These are phyloP conservation scores for Notodonta dromedarius DNA, from an alignment of 2,888 invertebrate species.

Conservation along the genomic window DNA sequence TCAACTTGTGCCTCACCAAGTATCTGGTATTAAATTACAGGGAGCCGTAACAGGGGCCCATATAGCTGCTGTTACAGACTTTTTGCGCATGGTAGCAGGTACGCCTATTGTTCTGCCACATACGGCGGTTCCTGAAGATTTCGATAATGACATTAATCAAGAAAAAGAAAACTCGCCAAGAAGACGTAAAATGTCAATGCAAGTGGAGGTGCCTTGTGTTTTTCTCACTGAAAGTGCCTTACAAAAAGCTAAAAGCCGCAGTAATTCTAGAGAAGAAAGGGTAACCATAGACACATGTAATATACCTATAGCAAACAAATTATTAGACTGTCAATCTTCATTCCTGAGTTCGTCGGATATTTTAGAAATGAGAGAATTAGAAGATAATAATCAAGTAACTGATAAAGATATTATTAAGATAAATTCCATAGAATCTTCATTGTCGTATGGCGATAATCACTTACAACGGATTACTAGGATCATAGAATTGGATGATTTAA, in stretches of 20 bases:
- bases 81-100: conserved; percentile 86
- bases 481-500: conserved; percentile 74
- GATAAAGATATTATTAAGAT: conserved; percentile 56
- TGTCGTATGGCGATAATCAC: conserved; percentile 52
- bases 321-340: conserved; percentile 64
- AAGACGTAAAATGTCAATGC: conserved; percentile 80
- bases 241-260: conserved; percentile 76
- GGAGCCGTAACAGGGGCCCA: conserved; percentile 87
- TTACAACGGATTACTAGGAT: conserved; percentile 77
- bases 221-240: conserved; percentile 79
- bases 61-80: conserved; percentile 86
- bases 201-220: conserved; percentile 82
- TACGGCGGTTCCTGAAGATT: conserved; percentile 67
- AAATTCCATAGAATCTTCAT: conserved; percentile 29
- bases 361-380: conserved; percentile 58
- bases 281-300: conserved; percentile 68
- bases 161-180: conserved; percentile 73
- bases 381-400: conserved; percentile 40
- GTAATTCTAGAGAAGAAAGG: conserved; percentile 77
- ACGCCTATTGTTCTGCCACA: conserved; percentile 85
- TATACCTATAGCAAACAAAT: conserved; percentile 60
- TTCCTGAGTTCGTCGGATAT: conserved; percentile 62
- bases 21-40: conserved; percentile 87
- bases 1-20: conserved; percentile 87
- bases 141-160: conserved; percentile 75